A percentile compares a stretch with the other conserved stretches of the same genome.
Conservation (phyloP, 2,888 invertebrate genomes). For the Drosophila rellima region DNA sequence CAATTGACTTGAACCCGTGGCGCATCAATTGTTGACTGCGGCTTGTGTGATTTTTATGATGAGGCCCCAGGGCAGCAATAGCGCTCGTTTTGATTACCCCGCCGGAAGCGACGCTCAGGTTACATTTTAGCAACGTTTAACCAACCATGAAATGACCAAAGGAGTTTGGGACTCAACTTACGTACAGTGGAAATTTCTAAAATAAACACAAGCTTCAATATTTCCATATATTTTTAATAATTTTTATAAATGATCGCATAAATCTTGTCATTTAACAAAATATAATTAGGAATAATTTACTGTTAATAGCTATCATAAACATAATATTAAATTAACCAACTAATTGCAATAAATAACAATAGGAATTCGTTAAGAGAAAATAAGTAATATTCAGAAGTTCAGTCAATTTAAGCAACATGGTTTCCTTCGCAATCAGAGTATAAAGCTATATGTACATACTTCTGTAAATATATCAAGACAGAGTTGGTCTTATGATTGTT, state of each 20-base stretch:
- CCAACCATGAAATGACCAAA: conserved; percentile 65
- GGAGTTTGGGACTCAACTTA: conserved; percentile 31
- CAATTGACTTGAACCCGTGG: conserved; percentile 77
- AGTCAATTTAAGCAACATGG: not conserved
- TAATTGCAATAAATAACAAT: not conserved
- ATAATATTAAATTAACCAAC: not conserved
- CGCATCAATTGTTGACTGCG: conserved; percentile 70
- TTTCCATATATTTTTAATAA: not conserved
- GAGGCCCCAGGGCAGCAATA: conserved; percentile 56
- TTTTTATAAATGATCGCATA: not conserved
- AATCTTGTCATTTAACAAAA: not conserved
- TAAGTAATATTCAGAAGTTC: not conserved
- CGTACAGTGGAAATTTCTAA: conserved; percentile 23
- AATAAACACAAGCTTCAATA: not conserved
- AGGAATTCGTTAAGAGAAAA: too few relatives aligned
- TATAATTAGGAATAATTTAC: not conserved
- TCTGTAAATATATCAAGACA: too few relatives aligned
- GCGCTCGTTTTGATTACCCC: conserved; percentile 64
- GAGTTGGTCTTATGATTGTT: too few relatives aligned
- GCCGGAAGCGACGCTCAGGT: conserved; percentile 72
- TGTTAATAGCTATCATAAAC: not conserved
- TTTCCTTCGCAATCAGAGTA: too few relatives aligned
- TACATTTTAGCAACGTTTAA: conserved; percentile 69
- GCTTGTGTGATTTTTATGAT: conserved; percentile 73
- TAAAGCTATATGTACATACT: too few relatives aligned